Evolutionary conservation across 2,113 vertebrate species (phyloP).

Genomic region (Albula glossodonta): DNA sequence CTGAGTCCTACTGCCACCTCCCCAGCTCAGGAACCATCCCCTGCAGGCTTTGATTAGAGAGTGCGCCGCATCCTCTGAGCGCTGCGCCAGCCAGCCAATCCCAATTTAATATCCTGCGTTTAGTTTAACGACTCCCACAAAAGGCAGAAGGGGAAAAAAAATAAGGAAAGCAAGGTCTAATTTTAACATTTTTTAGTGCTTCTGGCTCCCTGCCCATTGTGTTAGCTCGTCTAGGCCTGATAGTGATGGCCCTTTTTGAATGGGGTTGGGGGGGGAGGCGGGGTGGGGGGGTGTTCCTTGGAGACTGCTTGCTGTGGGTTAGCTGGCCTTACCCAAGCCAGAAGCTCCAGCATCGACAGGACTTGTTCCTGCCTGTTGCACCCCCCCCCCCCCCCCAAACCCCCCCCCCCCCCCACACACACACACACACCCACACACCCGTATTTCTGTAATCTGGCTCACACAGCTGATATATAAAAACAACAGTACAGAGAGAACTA

Average conservation of each 20-base stretch:
- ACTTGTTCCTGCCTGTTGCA: neutral
- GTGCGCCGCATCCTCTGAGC: constrained; percentile 73
- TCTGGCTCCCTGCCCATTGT: constrained; percentile 62
- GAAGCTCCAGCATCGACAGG: constrained; percentile 64
- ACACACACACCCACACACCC: constrained; percentile 11
- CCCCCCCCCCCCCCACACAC: constrained; percentile 32
- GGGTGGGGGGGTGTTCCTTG: constrained; percentile 57
- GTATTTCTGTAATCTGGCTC: constrained; percentile 69
- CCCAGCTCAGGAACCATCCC: neutral
- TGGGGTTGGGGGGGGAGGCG: constrained; percentile 44
- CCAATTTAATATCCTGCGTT: constrained; percentile 78
- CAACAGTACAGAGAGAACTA: constrained; percentile 44
- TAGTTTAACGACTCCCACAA: constrained; percentile 77
- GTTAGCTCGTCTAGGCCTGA: constrained; percentile 1
- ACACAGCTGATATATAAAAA: constrained; percentile 64
- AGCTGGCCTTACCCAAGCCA: constrained; percentile 70
- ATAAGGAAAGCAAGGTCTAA: constrained; percentile 40
- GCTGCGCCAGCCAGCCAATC: constrained; percentile 73
- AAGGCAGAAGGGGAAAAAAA: constrained; percentile 50
- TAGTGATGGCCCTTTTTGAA: neutral
- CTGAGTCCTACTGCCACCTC: neutral
- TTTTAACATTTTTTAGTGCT: constrained; percentile 76
- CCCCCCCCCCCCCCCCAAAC: constrained; percentile 29
- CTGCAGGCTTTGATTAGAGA: constrained; percentile 73
- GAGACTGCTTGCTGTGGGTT: constrained; percentile 50